Evolutionary conservation across 2,888 invertebrate genomes (phyloP).

Genomic region (Zootermopsis nevadensis): DNA sequence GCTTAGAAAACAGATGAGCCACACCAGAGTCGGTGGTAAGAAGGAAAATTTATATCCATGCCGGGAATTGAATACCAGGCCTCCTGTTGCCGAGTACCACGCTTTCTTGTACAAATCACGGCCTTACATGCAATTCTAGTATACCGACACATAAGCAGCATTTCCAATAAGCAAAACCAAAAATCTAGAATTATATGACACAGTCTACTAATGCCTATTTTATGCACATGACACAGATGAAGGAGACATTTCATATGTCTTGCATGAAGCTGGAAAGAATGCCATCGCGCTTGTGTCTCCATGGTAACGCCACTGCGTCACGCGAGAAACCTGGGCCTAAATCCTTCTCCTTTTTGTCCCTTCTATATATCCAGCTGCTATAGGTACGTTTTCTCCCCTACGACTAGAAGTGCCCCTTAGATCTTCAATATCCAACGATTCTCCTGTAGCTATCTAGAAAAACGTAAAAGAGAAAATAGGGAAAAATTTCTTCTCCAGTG

Average conservation of each 20-base stretch:
- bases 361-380: background rate
- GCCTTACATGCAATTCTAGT: no score
- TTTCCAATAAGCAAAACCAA: no score
- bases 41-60: no score
- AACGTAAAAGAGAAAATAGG: background rate
- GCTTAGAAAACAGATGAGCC: no score
- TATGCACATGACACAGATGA: background rate
- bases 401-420: background rate
- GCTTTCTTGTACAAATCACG: no score
- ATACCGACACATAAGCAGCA: no score
- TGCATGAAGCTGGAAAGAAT: background rate
- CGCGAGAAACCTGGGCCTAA: background rate
- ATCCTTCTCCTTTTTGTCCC: background rate
- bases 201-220: background rate
- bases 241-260: background rate
- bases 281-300: background rate
- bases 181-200: no score
- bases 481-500: background rate
- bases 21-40: no score
- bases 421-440: background rate
- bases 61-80: no score
- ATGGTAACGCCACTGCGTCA: background rate
- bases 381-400: background rate
- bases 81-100: no score
- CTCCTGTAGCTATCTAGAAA: background rate